These are phyloP conservation scores for Cactoblastis cactorum DNA, from an alignment of 2,888 invertebrate genomes.

Conservation along the genomic window DNA sequence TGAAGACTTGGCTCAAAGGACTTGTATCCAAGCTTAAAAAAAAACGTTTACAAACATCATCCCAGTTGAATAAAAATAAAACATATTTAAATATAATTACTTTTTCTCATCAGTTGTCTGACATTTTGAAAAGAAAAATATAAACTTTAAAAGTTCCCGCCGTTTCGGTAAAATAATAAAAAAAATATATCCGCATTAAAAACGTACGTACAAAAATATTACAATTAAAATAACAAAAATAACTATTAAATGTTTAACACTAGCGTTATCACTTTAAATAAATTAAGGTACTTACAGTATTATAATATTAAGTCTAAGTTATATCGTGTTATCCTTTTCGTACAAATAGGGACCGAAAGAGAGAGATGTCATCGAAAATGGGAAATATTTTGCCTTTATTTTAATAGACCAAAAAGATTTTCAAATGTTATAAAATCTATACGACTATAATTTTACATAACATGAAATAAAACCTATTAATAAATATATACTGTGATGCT, in stretches of 20 bases:
- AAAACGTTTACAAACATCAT: too few relatives aligned
- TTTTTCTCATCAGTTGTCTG: background rate
- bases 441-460: too few relatives aligned
- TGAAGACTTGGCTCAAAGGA: background rate
- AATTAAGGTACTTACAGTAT: conserved; percentile 20
- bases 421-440: too few relatives aligned
- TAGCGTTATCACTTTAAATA: conserved; percentile 27
- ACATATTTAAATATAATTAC: background rate
- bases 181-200: conserved; percentile 15
- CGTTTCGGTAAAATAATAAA: conserved; percentile 15
- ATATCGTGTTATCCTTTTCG: conserved; percentile 4
- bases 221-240: conserved; percentile 29
- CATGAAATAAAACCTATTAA: too few relatives aligned
- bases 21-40: too few relatives aligned
- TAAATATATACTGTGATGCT: background rate
- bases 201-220: conserved; percentile 19
- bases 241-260: conserved; percentile 24
- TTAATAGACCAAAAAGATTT: background rate
- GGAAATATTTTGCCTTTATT: background rate
- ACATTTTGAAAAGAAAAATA: background rate
- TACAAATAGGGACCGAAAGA: background rate
- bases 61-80: too few relatives aligned
- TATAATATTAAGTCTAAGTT: conserved; percentile 10
- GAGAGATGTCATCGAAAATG: background rate
- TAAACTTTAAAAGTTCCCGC: conserved; percentile 14